Conservation (phyloP, 2,797 vertebrate species). For the Aratinga solstitialis region DNA sequence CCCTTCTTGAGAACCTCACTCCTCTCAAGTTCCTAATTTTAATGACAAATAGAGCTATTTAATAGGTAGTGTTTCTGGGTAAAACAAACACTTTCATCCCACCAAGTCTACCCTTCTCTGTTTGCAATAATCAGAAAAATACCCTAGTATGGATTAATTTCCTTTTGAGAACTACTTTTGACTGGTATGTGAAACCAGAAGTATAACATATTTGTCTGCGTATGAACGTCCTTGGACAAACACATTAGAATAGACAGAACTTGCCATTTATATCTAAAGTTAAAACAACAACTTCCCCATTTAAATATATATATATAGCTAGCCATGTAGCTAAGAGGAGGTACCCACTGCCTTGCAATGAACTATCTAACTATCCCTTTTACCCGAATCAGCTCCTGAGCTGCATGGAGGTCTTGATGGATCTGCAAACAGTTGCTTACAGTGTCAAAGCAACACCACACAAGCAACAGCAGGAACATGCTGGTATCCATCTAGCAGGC, state of each 20-base stretch:
- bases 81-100: background rate
- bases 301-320: background rate
- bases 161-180: background rate
- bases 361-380: background rate
- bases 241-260: background rate
- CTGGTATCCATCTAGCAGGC: background rate
- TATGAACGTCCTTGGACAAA: background rate
- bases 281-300: background rate
- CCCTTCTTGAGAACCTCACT: background rate
- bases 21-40: background rate
- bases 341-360: background rate
- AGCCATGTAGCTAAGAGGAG: background rate
- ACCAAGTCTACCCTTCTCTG: background rate
- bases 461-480: background rate
- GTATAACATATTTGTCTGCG: background rate
- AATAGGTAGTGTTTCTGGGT: background rate
- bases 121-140: background rate
- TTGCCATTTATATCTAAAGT: background rate
- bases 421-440: background rate
- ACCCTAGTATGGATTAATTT: background rate
- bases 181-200: background rate
- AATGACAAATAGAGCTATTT: conserved; percentile 13
- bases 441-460: background rate
- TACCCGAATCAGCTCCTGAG: background rate
- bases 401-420: background rate